These are phyloP conservation scores for Dasypus novemcinctus DNA, from an alignment of 2,113 vertebrate genomes.

Conservation along the genomic window DNA sequence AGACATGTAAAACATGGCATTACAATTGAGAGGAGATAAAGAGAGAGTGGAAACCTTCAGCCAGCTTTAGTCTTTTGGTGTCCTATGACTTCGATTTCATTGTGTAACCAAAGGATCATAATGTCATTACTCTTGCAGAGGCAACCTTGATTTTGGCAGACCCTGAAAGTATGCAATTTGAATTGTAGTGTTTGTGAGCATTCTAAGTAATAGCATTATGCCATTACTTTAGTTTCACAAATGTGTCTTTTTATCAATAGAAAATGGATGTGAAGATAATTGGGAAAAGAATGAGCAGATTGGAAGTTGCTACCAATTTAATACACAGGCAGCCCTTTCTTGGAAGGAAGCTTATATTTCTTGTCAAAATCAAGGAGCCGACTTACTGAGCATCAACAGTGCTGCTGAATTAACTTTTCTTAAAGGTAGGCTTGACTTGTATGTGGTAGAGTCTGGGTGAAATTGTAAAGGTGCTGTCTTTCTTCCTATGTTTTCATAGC, in stretches of 20 bases:
- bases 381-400: constrained; percentile 90
- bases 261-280: constrained; percentile 87
- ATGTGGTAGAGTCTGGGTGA: neutral
- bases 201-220: neutral
- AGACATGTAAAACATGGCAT: neutral
- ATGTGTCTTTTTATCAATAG: constrained; percentile 82
- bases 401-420: constrained; percentile 83
- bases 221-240: constrained; percentile 21
- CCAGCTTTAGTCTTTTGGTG: neutral
- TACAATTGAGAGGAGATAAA: neutral
- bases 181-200: neutral
- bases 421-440: constrained; percentile 79
- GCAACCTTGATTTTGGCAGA: neutral
- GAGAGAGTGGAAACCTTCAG: neutral
- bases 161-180: neutral
- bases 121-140: neutral
- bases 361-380: constrained; percentile 92
- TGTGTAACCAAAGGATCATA: constrained; percentile 24
- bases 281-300: constrained; percentile 83
- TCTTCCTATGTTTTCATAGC: neutral
- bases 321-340: constrained; percentile 86
- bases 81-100: constrained; percentile 7
- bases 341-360: constrained; percentile 94
- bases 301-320: constrained; percentile 93
- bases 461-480: neutral